A percentile compares a stretch with the other conserved stretches of the same genome.
Conservation (phyloP, 2,113 vertebrate genomes). For the Acrocephalus arundinaceus region DNA sequence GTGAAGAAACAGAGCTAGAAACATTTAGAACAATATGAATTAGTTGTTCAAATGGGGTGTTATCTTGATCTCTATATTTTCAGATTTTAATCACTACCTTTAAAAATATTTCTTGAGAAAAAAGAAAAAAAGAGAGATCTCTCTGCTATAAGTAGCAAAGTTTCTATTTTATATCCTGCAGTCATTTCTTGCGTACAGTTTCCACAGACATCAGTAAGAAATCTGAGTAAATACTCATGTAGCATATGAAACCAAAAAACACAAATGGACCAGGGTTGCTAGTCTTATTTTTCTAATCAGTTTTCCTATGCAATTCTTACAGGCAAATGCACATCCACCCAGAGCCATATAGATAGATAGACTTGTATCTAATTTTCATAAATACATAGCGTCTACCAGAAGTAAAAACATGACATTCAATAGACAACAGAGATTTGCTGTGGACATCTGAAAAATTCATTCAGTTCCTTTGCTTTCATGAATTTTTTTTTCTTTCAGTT, state of each 20-base stretch:
- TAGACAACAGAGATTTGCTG: background rate
- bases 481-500: background rate
- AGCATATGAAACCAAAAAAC: conserved; percentile 19
- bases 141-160: background rate
- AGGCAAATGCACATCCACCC: background rate
- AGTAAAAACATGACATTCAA: background rate
- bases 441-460: background rate
- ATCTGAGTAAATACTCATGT: background rate
- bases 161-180: background rate
- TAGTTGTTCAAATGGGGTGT: background rate
- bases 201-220: background rate
- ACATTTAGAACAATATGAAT: background rate
- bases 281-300: conserved; percentile 24
- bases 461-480: background rate
- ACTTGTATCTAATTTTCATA: background rate
- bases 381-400: background rate
- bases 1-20: background rate
- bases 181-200: background rate
- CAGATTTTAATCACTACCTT: background rate
- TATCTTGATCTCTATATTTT: background rate
- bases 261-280: background rate
- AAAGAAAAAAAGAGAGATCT: background rate
- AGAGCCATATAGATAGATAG: background rate
- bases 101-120: background rate
- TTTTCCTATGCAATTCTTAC: conserved; percentile 1